A percentile compares a stretch with the other conserved stretches of the same genome.
These are phyloP conservation scores for Phrynocephalus vlangalii DNA, from an alignment of 2,797 vertebrate species.

Conservation along the genomic window DNA sequence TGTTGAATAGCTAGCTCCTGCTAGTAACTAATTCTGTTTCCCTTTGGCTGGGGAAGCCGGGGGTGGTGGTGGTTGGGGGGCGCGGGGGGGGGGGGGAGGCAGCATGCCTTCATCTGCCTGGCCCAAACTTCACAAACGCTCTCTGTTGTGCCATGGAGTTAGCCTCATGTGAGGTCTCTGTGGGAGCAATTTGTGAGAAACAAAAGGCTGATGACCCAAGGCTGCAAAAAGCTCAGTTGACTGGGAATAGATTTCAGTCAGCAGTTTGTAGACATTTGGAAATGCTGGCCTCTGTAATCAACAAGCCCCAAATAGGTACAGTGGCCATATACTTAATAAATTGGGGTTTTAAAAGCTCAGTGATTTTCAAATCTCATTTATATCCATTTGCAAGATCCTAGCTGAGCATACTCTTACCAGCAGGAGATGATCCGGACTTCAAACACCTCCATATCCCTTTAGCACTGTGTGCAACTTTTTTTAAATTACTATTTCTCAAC, in stretches of 20 bases:
- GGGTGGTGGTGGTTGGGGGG: not conserved
- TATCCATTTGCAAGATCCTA: not conserved
- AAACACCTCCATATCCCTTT: not conserved
- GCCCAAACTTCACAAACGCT: not conserved
- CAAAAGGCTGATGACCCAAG: not conserved
- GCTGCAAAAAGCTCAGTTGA: not conserved
- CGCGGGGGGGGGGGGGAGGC: too few species aligned
- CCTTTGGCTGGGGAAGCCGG: not conserved
- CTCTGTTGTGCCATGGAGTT: not conserved
- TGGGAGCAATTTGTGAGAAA: slow-evolving; percentile 16
- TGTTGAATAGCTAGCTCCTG: not conserved
- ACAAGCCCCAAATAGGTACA: not conserved
- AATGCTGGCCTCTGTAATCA: not conserved
- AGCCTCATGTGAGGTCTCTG: not conserved
- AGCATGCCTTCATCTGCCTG: not conserved
- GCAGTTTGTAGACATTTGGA: not conserved
- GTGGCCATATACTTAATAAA: too few species aligned
- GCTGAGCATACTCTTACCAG: not conserved
- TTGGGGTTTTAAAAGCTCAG: not conserved
- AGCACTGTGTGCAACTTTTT: too few species aligned
- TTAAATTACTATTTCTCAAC: too few species aligned
- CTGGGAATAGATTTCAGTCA: not conserved
- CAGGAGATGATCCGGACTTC: not conserved
- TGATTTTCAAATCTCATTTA: not conserved
- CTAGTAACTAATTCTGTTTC: slow-evolving; percentile 1